These are phyloP conservation scores for Ecliptopera silaceata DNA, from an alignment of 2,888 invertebrate species.

Conservation along the genomic window DNA sequence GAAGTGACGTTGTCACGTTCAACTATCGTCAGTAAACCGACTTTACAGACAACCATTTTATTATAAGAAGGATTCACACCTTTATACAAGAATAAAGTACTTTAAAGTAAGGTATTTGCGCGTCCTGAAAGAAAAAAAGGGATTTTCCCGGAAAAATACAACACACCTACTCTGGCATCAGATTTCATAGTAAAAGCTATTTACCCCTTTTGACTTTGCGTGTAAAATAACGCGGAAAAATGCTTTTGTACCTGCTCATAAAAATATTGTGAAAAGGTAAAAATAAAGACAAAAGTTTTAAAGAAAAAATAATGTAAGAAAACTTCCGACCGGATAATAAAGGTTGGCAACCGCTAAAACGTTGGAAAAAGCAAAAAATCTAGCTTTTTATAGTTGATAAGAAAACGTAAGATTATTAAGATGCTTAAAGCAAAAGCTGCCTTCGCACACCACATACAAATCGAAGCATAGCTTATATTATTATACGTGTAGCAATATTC, in stretches of 20 bases:
- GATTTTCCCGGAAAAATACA: conserved; percentile 31
- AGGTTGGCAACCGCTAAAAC: background rate
- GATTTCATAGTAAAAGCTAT: conserved; percentile 38
- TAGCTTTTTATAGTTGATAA: no score
- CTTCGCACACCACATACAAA: no score
- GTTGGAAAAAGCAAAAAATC: background rate
- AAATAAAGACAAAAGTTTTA: background rate
- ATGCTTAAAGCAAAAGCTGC: no score
- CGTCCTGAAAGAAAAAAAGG: conserved; percentile 33
- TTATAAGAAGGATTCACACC: no score
- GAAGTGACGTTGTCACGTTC: no score
- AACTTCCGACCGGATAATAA: background rate
- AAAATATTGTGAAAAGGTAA: conserved; percentile 6
- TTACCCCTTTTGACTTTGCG: conserved; percentile 38
- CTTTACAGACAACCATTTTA: no score
- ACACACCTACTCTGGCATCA: conserved; percentile 35
- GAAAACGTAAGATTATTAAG: no score
- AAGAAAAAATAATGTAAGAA: background rate
- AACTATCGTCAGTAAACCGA: no score
- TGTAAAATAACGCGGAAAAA: conserved; percentile 34
- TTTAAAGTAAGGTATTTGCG: conserved; percentile 31
- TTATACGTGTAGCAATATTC: no score
- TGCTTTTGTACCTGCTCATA: conserved; percentile 19
- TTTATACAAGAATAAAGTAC: conserved; percentile 12
- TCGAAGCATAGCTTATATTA: no score